Percentiles rank a stretch among this genome's conserved stretches.
Conservation (phyloP, 1,140 invertebrate species). For the Brachionus koreanus region DNA sequence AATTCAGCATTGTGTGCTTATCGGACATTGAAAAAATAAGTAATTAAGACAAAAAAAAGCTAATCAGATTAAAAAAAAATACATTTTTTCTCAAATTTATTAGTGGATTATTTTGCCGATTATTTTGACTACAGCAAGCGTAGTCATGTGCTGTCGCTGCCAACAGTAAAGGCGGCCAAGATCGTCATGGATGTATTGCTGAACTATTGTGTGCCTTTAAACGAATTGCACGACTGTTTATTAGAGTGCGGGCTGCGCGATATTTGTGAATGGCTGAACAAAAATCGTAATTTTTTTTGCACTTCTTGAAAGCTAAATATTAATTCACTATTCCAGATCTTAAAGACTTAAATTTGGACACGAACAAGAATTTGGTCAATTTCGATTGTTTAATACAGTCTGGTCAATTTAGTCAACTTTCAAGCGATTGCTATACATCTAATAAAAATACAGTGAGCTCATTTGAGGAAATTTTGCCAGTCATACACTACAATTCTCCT, state of each 20-base stretch:
- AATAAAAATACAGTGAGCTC: background rate
- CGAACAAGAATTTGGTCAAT: background rate
- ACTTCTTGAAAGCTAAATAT: no score
- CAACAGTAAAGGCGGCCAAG: background rate
- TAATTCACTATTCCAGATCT: no score
- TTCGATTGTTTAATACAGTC: background rate
- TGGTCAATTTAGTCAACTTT: background rate
- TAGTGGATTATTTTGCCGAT: background rate
- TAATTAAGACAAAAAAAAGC: background rate
- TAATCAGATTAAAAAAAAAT: background rate
- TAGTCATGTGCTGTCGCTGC: background rate
- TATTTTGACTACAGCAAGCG: background rate
- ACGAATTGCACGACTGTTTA: background rate
- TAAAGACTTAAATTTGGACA: background rate
- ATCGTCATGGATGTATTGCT: background rate
- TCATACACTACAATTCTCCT: background rate
- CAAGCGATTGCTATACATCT: background rate
- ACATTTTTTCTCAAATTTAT: background rate
- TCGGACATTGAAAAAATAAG: slow-evolving; percentile 18
- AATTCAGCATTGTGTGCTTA: background rate
- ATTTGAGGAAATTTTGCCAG: slow-evolving; percentile 8
- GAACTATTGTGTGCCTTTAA: background rate
- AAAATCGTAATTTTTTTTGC: slow-evolving; percentile 30
- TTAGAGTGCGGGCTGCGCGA: background rate
- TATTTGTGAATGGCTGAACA: background rate